Conservation (phyloP, 2,888 invertebrate species). For the Diachrysia chrysitis region DNA sequence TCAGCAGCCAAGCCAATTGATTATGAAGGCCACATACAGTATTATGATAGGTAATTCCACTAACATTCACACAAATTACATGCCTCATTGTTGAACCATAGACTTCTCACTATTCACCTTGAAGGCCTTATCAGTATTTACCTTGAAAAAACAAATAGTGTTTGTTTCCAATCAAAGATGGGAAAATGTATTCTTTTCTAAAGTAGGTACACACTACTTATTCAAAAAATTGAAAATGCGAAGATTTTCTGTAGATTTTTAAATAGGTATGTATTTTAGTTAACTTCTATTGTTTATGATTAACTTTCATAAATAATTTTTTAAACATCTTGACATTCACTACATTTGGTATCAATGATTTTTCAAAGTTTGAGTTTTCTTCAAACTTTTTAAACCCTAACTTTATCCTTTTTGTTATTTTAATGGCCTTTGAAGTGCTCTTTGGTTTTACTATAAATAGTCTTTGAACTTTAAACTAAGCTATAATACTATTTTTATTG, state of each 20-base stretch:
- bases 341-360: too few relatives aligned
- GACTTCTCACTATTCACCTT: slow-evolving; percentile 57
- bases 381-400: not conserved
- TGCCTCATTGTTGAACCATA: slow-evolving; percentile 53
- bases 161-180: slow-evolving; percentile 18
- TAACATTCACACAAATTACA: slow-evolving; percentile 62
- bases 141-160: slow-evolving; percentile 40
- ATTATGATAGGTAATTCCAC: slow-evolving; percentile 58
- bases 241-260: too few relatives aligned
- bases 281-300: too few relatives aligned
- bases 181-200: slow-evolving; percentile 20
- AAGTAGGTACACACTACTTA: too few relatives aligned
- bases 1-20: slow-evolving; percentile 57
- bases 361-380: slow-evolving; percentile 30
- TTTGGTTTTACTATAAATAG: not conserved
- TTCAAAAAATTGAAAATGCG: too few relatives aligned
- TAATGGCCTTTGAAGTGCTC: not conserved
- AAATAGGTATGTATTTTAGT: too few relatives aligned
- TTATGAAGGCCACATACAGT: slow-evolving; percentile 61
- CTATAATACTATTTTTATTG: not conserved
- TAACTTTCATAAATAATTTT: too few relatives aligned
- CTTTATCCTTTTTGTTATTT: not conserved
- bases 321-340: too few relatives aligned
- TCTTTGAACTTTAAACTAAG: not conserved
- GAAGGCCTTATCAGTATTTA: slow-evolving; percentile 52